Evolutionary conservation across 1,140 invertebrate genomes (phyloP), one percentile per base, ranked within the genome.

Genomic region (Drosophila setifemur): DNA sequence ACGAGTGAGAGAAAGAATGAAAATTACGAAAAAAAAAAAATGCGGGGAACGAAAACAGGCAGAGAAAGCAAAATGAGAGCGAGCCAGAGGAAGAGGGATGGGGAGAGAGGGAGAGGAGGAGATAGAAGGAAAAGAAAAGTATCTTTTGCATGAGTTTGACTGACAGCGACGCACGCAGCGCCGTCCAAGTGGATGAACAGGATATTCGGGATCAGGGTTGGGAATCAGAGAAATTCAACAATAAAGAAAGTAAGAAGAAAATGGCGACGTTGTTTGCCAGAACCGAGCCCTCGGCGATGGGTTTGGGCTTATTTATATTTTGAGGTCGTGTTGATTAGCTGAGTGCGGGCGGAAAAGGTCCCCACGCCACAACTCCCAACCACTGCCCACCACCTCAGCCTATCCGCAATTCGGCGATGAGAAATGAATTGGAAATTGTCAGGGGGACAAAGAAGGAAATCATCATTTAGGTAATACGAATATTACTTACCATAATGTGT

Each of bases 321-420:
- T 82, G 79, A 81, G 83, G 75, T 68, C 68, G 74, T 70, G 72
- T 81, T 89, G 87, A 89, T 89, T 89, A 89, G 77, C 87, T 79
- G 77, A 89, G 74, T 78, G 87, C 73, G 75, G 63, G 39, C 60
- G 68, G 44, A n/a, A 21, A 42, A 42, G 49, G 49, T 33, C 45
- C 28, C 25, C 50, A n/a, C 16, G 4, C 26, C 19, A 12, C 26
- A 33, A 26, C 9, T 21, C 4, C 31, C 64, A 48, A 18, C 8
- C 33, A 16, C 28, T 39, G 35, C 12, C 33, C 53, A 49, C 11
- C 28, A 25, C 8, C 4, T n/a, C 26, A 43, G 7, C 26, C 49
- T 23, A 63, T 25, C 49, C 72, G 60, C 44, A 69, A 42, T 40
- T 45, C 47, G 52, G 49, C 52, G 70, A 85, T 79, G 85, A 79